Base-by-base conservation (phyloP, 2,797 vertebrate genomes). In the Gambusia yucatana region DNA sequence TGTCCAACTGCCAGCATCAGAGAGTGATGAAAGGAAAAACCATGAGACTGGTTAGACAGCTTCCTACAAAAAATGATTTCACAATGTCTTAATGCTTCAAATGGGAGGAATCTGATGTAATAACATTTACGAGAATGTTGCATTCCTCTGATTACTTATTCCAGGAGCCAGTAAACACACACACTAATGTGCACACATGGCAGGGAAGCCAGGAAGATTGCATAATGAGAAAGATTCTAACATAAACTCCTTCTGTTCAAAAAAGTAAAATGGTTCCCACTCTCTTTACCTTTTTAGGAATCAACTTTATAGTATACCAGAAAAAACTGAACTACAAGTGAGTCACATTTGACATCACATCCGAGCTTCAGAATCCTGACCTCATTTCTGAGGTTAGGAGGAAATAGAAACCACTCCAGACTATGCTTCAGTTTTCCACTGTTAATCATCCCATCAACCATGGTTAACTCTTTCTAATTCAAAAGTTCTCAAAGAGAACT, bases 141-240 rank as follows among this genome's bases (percentile, higher is more conserved):
- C 9, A 4, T 55, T 47, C 25, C 6, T 52, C 13, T 10, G 9
- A 7, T 4, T 41, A 46, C 16, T 20, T 20, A 47, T 63, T 44
- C 10, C 1, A 70, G 52, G 76, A 83, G 69, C n/a, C 52, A 76
- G 22, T 0, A n/a, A 55, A n/a, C 52, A 55, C 52, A 33, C 74
- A 79, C 72, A 78, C 36, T n/a, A 1, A 3, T 1, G 1, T 16
- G 55, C 43, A 79, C 73, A 79, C 30, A 22, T 4, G 3, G 25
- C 0, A 13, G 14, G 20, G 44, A 80, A 4, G 55, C 67, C 48
- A 63, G 44, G 72, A 20, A 0, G 39, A n/a, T 14, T 14, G 88
- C 86, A 77, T 73, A 80, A 78, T 71, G 84, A 80, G 1, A 70
- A 30, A 73, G 9, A 84, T 84, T 83, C 80, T 50, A 39, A 41